Evolutionary conservation across 2,888 invertebrate genomes (phyloP).

Genomic region (Drosophila cognata): DNA sequence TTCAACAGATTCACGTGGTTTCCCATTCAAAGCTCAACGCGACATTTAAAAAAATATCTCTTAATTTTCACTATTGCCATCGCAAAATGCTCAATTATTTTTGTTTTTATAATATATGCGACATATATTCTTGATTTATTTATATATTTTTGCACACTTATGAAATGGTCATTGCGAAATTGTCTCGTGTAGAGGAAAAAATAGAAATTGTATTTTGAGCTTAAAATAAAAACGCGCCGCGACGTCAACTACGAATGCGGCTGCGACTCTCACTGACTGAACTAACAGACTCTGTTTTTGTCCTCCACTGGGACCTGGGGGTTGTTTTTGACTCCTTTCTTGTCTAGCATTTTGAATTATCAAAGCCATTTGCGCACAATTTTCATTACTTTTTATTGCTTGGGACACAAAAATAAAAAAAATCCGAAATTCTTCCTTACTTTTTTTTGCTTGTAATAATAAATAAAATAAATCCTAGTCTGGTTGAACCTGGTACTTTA

Average conservation of each 20-base stretch:
- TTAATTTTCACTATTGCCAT: constrained; percentile 3
- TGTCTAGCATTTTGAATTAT: constrained; percentile 7
- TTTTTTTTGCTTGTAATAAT: not conserved
- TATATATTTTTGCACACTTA: constrained; percentile 39
- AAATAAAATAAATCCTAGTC: not conserved
- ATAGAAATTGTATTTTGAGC: constrained; percentile 19
- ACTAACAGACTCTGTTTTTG: constrained; percentile 23
- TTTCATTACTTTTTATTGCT: not conserved
- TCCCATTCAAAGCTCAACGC: constrained; percentile 30
- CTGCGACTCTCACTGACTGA: constrained; percentile 31
- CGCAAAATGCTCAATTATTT: not conserved
- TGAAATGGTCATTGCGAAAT: constrained; percentile 28
- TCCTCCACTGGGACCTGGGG: constrained; percentile 29
- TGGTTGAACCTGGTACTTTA: not conserved
- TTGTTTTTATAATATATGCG: constrained; percentile 1
- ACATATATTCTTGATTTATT: constrained; percentile 35
- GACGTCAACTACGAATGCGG: constrained; percentile 40
- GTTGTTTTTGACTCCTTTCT: constrained; percentile 23
- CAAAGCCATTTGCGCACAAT: not conserved
- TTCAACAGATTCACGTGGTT: constrained; percentile 36
- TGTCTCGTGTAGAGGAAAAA: constrained; percentile 19
- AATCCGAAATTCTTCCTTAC: not conserved
- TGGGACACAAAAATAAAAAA: not conserved
- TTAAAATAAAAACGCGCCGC: constrained; percentile 38
- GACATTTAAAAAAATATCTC: constrained; percentile 11